A percentile compares a stretch with the other conserved stretches of the same genome.
Evolutionary conservation across 2,888 invertebrate species (phyloP).

Genomic region (Orthonevra nobilis): DNA sequence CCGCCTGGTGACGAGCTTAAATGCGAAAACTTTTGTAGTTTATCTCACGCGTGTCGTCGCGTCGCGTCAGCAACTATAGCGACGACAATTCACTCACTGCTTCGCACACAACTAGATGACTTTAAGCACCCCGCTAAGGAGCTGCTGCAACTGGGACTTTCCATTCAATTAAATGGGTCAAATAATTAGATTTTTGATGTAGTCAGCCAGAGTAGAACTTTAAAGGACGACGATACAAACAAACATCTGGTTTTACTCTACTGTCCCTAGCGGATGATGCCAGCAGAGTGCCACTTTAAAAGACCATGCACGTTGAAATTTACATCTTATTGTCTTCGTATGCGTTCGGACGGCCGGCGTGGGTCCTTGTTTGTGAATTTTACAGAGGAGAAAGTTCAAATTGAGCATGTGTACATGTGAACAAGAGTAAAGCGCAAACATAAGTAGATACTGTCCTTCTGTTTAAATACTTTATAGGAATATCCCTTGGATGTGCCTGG

Average conservation of each 20-base stretch:
- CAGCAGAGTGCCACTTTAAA: too few species aligned
- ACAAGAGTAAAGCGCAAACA: not conserved
- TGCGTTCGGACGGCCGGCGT: not conserved
- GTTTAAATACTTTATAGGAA: not conserved
- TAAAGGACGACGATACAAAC: not conserved
- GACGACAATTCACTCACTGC: conserved; percentile 44
- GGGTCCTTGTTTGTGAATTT: conserved; percentile 27
- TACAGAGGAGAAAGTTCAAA: conserved; percentile 23
- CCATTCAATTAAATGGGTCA: conserved; percentile 64
- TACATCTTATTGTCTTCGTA: too few species aligned
- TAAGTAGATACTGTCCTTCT: not conserved
- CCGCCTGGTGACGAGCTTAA: conserved; percentile 33
- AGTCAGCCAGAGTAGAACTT: conserved; percentile 8
- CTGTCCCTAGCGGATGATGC: too few species aligned
- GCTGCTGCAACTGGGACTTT: conserved; percentile 56
- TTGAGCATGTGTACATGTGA: not conserved
- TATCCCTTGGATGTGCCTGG: conserved; percentile 20
- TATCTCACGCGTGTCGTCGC: conserved; percentile 40
- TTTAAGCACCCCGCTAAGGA: conserved; percentile 50
- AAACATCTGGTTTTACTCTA: not conserved
- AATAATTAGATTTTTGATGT: conserved; percentile 36
- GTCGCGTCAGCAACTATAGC: conserved; percentile 54
- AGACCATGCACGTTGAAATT: too few species aligned
- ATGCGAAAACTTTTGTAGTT: conserved; percentile 63
- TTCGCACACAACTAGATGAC: conserved; percentile 34